Conservation (phyloP, 1,140 invertebrate genomes). For the Eumaeus atala region DNA sequence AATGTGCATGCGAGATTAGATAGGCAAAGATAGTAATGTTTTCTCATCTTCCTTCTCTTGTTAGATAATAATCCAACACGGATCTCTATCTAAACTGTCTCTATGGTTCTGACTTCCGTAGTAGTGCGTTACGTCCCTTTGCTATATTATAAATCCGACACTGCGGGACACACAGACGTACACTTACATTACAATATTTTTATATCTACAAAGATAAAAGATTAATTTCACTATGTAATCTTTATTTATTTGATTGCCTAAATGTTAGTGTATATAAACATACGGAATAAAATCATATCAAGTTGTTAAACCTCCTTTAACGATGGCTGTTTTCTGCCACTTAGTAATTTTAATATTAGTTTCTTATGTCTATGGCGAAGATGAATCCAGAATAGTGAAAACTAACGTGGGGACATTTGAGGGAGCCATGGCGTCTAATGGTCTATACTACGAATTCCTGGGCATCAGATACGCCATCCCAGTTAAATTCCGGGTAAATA, state of each 20-base stretch:
- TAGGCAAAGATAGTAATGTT: too few relatives aligned
- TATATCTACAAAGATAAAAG: neutral
- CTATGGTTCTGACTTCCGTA: too few relatives aligned
- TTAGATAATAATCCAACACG: too few relatives aligned
- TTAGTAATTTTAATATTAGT: slow-evolving; percentile 30
- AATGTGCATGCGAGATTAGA: too few relatives aligned
- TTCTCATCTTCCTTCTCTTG: too few relatives aligned
- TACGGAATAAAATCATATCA: neutral
- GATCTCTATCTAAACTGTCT: too few relatives aligned
- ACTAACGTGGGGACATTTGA: slow-evolving; percentile 54
- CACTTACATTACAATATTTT: too few relatives aligned
- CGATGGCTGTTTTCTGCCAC: slow-evolving; percentile 19
- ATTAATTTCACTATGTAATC: neutral
- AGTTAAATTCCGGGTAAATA: slow-evolving; percentile 51
- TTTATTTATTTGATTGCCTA: neutral
- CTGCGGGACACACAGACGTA: too few relatives aligned
- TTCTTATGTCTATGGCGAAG: slow-evolving; percentile 23
- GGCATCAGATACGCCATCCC: slow-evolving; percentile 54
- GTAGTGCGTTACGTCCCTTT: too few relatives aligned
- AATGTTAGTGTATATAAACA: slow-evolving; percentile 6
- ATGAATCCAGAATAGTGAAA: slow-evolving; percentile 37
- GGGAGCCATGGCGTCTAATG: slow-evolving; percentile 41
- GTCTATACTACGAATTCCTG: slow-evolving; percentile 51
- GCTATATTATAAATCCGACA: too few relatives aligned
- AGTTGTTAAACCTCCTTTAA: slow-evolving; percentile 4